Conservation (phyloP, 1,140 invertebrate species). For the Drosophila bipectinata region DNA sequence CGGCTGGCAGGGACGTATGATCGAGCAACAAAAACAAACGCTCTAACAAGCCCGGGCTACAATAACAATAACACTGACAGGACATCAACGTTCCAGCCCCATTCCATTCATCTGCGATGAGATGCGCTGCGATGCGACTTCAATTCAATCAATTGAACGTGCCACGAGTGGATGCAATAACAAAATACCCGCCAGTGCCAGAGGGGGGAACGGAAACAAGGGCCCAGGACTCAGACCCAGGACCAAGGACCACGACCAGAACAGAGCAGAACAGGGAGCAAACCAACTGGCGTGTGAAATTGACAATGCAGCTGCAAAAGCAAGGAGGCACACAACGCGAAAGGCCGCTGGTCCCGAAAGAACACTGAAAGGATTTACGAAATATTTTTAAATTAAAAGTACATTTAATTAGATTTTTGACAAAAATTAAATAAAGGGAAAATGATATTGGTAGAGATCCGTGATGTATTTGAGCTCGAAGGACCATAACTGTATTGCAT, state of each 20-base stretch:
- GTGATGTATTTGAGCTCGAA: too few relatives aligned
- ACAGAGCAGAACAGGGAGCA: slow-evolving; percentile 3
- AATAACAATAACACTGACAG: slow-evolving; percentile 60
- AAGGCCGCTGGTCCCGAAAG: neutral
- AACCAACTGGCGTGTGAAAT: slow-evolving; percentile 75
- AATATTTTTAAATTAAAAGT: neutral
- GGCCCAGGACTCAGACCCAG: slow-evolving; percentile 12
- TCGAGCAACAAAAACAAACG: slow-evolving; percentile 40
- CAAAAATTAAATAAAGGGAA: too few relatives aligned
- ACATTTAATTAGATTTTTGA: neutral
- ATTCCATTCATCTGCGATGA: slow-evolving; percentile 44
- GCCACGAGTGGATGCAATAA: slow-evolving; percentile 75
- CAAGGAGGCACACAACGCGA: neutral
- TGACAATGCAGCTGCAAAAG: slow-evolving; percentile 63
- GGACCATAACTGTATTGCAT: too few relatives aligned
- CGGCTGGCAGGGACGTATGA: slow-evolving; percentile 41
- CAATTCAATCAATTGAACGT: slow-evolving; percentile 82
- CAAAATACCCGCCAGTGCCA: slow-evolving; percentile 51
- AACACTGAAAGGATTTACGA: neutral
- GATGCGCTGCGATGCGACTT: slow-evolving; percentile 63
- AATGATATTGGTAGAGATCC: too few relatives aligned
- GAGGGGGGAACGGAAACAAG: slow-evolving; percentile 11
- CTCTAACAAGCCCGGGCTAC: slow-evolving; percentile 62
- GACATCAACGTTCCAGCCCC: slow-evolving; percentile 7
- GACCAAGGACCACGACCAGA: slow-evolving; percentile 8